phyloP scores from a whole-genome alignment of 2,888 invertebrate species.

The Phaonia tiefii region DNA sequence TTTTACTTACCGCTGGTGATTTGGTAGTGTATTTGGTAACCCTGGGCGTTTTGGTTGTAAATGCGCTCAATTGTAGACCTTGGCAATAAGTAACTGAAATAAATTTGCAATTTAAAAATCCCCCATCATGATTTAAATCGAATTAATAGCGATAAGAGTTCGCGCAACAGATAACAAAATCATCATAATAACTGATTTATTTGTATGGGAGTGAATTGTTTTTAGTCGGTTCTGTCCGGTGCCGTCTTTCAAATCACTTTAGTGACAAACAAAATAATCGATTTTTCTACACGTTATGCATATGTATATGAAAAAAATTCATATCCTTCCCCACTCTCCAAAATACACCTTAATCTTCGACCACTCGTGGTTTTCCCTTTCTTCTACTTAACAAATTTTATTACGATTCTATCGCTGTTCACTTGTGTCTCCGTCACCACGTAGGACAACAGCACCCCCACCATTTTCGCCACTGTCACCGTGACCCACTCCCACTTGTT shows the following conservation, averaged over 20 bases:
- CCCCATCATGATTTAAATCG: too few species aligned
- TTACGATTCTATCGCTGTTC: slow-evolving; percentile 7
- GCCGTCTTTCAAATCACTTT: too few species aligned
- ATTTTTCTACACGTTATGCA: slow-evolving; percentile 49
- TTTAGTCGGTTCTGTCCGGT: too few species aligned
- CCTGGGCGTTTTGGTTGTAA: slow-evolving; percentile 84
- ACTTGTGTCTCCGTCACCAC: slow-evolving; percentile 8
- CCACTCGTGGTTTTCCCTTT: slow-evolving; percentile 41
- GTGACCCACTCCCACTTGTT: too few species aligned
- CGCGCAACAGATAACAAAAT: too few species aligned
- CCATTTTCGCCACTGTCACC: background rate
- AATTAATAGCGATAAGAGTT: too few species aligned
- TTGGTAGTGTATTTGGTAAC: slow-evolving; percentile 85
- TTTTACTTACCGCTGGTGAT: slow-evolving; percentile 76
- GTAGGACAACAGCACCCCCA: background rate
- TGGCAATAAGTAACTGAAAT: slow-evolving; percentile 72
- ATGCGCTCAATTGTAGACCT: slow-evolving; percentile 82
- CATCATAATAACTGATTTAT: too few species aligned
- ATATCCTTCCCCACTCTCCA: background rate
- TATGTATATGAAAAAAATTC: too few species aligned
- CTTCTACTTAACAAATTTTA: slow-evolving; percentile 11
- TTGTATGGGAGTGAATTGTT: too few species aligned
- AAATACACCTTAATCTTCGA: background rate
- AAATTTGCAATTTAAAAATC: too few species aligned
- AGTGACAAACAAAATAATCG: slow-evolving; percentile 50